Percentiles rank a stretch among this genome's conserved stretches.
phyloP scores from a whole-genome alignment of 2,888 invertebrate genomes.

The Empis livida region DNA sequence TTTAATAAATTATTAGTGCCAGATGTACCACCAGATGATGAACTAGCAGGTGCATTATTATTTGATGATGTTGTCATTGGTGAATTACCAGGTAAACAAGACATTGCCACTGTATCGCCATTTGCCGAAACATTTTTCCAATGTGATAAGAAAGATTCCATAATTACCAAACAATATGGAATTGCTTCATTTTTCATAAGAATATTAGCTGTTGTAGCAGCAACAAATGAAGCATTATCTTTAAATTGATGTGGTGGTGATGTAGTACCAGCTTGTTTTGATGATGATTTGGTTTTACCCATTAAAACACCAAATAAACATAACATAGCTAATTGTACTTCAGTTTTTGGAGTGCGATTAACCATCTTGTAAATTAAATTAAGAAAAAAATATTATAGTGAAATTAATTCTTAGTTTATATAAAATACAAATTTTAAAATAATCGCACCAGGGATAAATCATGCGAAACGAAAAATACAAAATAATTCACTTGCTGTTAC shows the following conservation, averaged over 20 bases:
- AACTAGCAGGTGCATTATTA: slow-evolving; percentile 1
- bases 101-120: slow-evolving; percentile 25
- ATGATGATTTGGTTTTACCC: slow-evolving; percentile 34
- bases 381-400: not conserved
- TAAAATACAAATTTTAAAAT: too few species aligned
- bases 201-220: slow-evolving; percentile 55
- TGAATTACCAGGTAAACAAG: not conserved
- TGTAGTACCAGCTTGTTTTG: slow-evolving; percentile 33
- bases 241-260: slow-evolving; percentile 40
- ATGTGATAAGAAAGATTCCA: slow-evolving; percentile 59
- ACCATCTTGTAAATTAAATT: too few species aligned
- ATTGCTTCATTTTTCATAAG: slow-evolving; percentile 57
- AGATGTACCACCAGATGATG: slow-evolving; percentile 28
- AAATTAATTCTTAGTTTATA: too few species aligned
- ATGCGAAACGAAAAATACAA: too few species aligned
- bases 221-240: slow-evolving; percentile 45
- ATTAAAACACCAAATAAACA: slow-evolving; percentile 59
- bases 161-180: slow-evolving; percentile 55
- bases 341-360: slow-evolving; percentile 56
- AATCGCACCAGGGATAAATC: too few species aligned
- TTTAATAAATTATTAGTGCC: slow-evolving; percentile 56
- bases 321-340: slow-evolving; percentile 80
- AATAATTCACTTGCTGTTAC: too few species aligned
- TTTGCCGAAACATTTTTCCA: slow-evolving; percentile 50
- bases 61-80: not conserved